Base-by-base conservation (phyloP, 2,113 vertebrate genomes). In the Hylia prasina region DNA sequence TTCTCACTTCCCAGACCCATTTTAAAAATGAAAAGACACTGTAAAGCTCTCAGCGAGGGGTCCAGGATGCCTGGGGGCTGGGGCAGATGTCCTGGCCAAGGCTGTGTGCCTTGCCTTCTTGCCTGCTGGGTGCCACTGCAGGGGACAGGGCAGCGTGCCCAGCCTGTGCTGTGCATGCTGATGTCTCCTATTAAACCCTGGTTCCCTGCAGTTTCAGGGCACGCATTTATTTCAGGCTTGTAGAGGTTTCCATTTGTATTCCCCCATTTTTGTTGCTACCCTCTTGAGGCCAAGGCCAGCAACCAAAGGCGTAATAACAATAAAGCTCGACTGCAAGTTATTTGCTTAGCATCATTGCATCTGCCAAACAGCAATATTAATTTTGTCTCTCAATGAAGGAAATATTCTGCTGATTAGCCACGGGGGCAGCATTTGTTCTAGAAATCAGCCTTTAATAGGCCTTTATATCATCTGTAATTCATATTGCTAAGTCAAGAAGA, bases 351-450 rank as follows among this genome's bases (percentile, higher is more conserved):
- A 76, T 77, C 9, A 6, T 48, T 76, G 87, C 13, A 7, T 61
- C 87, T 96, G 93, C 91, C 87, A 89, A 93, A 72, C 18, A 25
- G 20, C 12, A 10, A 19, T 92, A 96, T 96, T 91, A 84, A 94
- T 96, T 96, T 82, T 85, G 57, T 48, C 66, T 95, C 84, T 85
- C 81, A 87, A 22, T 69, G 95, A 93, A 76, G 61, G 87, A 61
- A 96, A 89, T 82, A 84, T 54, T 90, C 77, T 76, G 53, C 83
- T 91, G 81, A 89, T 95, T 94, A 96, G 93, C 81, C 84, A 72
- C 13, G 8, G 73, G 89, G 84, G 93, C 87, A 87, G 84, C 84
- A 65, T 91, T 96, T 94, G 91, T 93, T 94, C 84, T 68, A 71
- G 93, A 82, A 94, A 89, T 77, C 89, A 85, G 84, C 89, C 51